phyloP scores from a whole-genome alignment of 2,113 vertebrate species.

The Sinocyclocheilus maitianheensis region DNA sequence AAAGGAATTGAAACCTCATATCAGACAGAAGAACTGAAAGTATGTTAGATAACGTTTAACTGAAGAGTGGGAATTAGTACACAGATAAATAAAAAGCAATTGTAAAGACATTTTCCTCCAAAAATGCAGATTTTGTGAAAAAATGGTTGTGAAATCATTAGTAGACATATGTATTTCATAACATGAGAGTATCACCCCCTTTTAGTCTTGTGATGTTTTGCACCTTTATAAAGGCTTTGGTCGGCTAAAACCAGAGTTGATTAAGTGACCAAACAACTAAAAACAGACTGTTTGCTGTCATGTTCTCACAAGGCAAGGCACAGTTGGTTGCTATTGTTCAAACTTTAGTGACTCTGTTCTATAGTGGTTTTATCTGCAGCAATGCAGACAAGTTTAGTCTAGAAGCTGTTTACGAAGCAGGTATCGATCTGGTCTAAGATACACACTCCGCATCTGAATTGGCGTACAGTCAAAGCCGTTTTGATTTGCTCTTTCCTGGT shows the following conservation, averaged over 20 bases:
- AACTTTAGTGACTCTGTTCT: too few relatives aligned
- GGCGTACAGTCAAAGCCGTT: neutral
- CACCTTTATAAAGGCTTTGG: neutral
- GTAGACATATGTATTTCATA: neutral
- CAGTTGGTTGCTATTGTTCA: neutral
- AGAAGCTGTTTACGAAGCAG: neutral
- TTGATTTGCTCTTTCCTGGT: neutral
- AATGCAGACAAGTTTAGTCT: neutral
- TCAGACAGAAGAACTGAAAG: neutral
- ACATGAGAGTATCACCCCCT: neutral
- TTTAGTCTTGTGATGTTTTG: neutral
- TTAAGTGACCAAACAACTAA: neutral
- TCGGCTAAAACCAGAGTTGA: neutral
- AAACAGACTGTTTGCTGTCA: neutral
- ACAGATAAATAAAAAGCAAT: neutral
- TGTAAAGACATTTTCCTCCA: neutral
- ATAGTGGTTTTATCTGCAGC: neutral
- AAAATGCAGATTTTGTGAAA: neutral
- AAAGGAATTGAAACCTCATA: neutral
- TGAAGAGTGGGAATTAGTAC: neutral
- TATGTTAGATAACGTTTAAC: neutral
- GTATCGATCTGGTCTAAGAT: neutral
- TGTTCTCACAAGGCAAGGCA: neutral
- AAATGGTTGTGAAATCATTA: neutral
- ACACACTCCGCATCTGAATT: slow-evolving; percentile 10